Evolutionary conservation across 2,888 invertebrate species (phyloP).

Genomic region (Patella ulyssiponensis): DNA sequence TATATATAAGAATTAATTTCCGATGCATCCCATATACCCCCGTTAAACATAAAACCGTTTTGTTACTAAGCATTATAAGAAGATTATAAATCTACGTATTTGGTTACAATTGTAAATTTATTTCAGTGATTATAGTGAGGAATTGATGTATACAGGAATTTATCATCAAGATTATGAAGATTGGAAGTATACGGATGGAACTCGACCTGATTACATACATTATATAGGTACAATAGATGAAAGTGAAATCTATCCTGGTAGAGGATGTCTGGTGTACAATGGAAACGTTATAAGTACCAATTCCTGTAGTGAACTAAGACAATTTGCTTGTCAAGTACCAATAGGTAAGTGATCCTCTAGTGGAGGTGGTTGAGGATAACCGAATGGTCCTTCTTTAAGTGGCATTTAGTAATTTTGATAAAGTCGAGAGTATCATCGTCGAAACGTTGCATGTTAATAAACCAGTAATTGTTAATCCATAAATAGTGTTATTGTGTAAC

Average conservation of each 20-base stretch:
- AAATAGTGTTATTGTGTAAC: too few species aligned
- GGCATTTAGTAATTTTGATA: too few species aligned
- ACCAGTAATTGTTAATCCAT: too few species aligned
- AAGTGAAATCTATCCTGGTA: background rate
- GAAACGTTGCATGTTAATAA: too few species aligned
- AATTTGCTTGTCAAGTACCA: background rate
- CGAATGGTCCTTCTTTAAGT: too few species aligned
- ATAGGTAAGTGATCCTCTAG: background rate
- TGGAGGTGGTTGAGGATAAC: too few species aligned
- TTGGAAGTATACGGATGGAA: background rate
- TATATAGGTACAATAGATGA: background rate
- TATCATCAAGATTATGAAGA: background rate
- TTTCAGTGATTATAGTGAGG: background rate
- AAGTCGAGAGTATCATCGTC: too few species aligned
- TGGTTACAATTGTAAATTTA: background rate
- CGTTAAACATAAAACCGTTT: too few species aligned
- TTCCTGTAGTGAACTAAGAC: background rate
- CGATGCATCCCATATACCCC: too few species aligned
- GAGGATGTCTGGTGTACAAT: background rate
- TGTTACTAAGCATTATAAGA: too few species aligned
- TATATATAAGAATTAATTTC: too few species aligned
- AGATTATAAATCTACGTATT: too few species aligned
- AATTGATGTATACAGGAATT: background rate
- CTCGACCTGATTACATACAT: background rate
- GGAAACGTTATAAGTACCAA: background rate